phyloP scores from a whole-genome alignment of 2,797 vertebrate species.

The Iguana delicatissima region DNA sequence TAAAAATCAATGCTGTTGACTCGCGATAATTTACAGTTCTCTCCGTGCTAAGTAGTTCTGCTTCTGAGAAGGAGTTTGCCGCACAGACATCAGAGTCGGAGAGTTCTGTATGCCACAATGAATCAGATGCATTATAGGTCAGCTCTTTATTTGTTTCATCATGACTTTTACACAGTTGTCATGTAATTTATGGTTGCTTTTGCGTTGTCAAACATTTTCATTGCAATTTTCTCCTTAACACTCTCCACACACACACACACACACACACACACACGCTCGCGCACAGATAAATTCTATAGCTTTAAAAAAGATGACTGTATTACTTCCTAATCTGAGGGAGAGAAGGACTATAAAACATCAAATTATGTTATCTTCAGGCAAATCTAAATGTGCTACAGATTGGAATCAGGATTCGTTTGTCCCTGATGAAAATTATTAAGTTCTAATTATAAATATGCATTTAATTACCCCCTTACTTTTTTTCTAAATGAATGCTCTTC shows the following conservation, averaged over 20 bases:
- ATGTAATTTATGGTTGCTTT: conserved; percentile 86
- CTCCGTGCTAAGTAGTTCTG: conserved; percentile 76
- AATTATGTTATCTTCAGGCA: conserved; percentile 82
- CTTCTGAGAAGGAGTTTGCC: conserved; percentile 66
- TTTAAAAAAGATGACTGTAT: conserved; percentile 75
- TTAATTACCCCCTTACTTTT: conserved; percentile 84
- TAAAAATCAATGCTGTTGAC: conserved; percentile 86
- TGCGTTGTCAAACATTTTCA: conserved; percentile 85
- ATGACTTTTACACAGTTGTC: conserved; percentile 85
- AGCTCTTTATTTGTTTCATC: conserved; percentile 87
- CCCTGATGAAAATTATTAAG: conserved; percentile 87
- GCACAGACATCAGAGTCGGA: conserved; percentile 60
- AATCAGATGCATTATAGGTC: conserved; percentile 82
- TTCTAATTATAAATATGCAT: conserved; percentile 88
- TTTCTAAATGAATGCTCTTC: conserved; percentile 70
- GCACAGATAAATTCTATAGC: conserved; percentile 13
- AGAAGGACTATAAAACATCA: conserved; percentile 83
- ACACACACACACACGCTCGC: conserved; percentile 63
- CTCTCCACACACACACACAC: conserved; percentile 74
- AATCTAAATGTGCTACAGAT: conserved; percentile 83
- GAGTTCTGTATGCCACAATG: conserved; percentile 67
- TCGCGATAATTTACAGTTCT: conserved; percentile 82
- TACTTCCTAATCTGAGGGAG: conserved; percentile 82
- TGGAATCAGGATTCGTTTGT: conserved; percentile 87
- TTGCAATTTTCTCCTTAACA: conserved; percentile 77